Base-by-base conservation (phyloP, 2,797 vertebrate genomes). In the Rhynchotus rufescens region DNA sequence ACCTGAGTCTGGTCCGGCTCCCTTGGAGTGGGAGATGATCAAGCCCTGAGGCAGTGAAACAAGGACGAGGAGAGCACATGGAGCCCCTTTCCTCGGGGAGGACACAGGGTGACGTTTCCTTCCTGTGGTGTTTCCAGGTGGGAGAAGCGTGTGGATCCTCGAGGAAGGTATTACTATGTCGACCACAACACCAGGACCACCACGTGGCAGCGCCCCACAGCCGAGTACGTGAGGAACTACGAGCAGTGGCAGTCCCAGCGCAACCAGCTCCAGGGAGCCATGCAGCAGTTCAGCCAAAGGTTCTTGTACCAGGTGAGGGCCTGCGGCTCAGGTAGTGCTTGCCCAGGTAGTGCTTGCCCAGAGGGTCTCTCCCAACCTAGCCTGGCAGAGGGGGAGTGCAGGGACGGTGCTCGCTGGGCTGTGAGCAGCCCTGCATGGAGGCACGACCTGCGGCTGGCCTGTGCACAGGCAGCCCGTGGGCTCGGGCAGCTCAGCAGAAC, bases 221-320 rank as follows among this genome's bases (percentile, higher is more conserved):
- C 98, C 0, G 99, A 99, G 94, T 99, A 99, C 0, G 99, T 99
- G 94, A 96, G 99, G 17, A 99, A 98, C 98, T 99, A 99, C 2
- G 99, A 99, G 97, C 99, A 99, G 97, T 99, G 99, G 99, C 99
- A 99, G 97, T 98, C 98, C 2, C 99, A 99, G 96, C 98, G 99
- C 84, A 99, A 77, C 94, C 99, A 99, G 97, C 98, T 99, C 38
- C 99, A 99, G 79, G 99, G 99, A 3, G 99, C 99, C 96, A 99
- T 99, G 99, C 99, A 99, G 91, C 99, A 99, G 87, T 99, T 99
- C 97, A 99, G 98, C 98, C 99, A 99, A 97, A 98, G 99, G 91
- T 99, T 99, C 97, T 98, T 99, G 90, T 99, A 99, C 96, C 99
- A 99, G 99, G 99, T 99, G 97, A 97, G 97, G 40, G 66, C 28